Conservation (phyloP, 2,888 invertebrate genomes). For the Vandiemenella viatica region DNA sequence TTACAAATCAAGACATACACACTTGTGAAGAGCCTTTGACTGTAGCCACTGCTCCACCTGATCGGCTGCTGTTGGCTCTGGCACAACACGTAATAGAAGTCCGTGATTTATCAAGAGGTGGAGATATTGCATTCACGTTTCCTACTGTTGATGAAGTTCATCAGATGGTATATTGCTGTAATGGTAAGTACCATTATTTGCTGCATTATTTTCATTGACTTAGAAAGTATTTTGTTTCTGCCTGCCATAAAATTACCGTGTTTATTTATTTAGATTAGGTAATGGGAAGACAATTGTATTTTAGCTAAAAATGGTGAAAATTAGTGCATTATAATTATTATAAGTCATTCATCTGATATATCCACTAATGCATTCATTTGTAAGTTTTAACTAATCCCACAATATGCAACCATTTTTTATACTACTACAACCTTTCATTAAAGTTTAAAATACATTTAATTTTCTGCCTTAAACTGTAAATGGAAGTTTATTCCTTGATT, state of each 20-base stretch:
- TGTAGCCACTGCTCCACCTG: conserved; percentile 41
- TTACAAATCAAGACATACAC: conserved; percentile 46
- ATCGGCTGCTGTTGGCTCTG: conserved; percentile 42
- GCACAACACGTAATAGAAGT: conserved; percentile 45
- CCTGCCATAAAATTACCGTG: too few relatives aligned
- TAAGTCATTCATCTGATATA: neutral
- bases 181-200: conserved; percentile 33
- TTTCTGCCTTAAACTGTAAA: too few relatives aligned
- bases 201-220: too few relatives aligned
- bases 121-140: conserved; percentile 40
- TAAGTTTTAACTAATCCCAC: neutral
- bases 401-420: neutral
- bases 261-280: too few relatives aligned
- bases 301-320: too few relatives aligned
- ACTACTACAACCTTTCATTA: neutral
- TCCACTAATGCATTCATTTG: neutral
- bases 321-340: neutral
- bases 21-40: conserved; percentile 49
- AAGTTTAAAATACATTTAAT: neutral
- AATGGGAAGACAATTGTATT: too few relatives aligned
- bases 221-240: too few relatives aligned
- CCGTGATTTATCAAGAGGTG: conserved; percentile 33
- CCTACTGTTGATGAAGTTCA: conserved; percentile 58
- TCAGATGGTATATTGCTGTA: conserved; percentile 47
- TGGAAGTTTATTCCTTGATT: too few relatives aligned